Evolutionary conservation across 2,113 vertebrate species (phyloP), one percentile per base, ranked within the genome.

Genomic region (Hippopotamus amphibius): DNA sequence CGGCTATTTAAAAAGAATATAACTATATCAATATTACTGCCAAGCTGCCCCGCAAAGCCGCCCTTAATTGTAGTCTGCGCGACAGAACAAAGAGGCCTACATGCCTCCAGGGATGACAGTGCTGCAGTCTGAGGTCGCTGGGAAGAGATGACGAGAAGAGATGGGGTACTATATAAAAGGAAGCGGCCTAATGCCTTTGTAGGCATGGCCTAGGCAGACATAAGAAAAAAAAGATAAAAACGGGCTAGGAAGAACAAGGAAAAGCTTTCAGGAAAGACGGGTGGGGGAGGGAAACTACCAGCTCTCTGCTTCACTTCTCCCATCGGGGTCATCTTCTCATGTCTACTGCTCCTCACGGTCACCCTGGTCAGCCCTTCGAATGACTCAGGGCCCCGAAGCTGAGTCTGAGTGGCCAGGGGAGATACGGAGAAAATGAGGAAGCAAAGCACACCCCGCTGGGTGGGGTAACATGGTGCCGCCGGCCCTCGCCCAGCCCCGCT

Each of bases 51-150:
- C 46, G 59, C 43, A 81, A 43, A 72, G 13, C 48, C 10, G 28
- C 43, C 72, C n/a, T 55, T 33, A 59, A 76, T 4, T 3, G 68
- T 1, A 30, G 72, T 14, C 76, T 6, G 77, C 11, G 21, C 17
- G 8, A 63, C 48, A 79, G 93, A 97, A 97, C 96, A 97, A 97
- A 97, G 97, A 92, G 77, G 86, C 55, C 69, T 24, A 48, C 11
- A 26, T 2, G 81, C 24, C 82, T 53, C 69, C 37, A 14, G 46
- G 81, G 71, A 85, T 6, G 91, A 46, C 85, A 43, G 66, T 21
- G 97, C 92, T 19, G 97, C 96, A 95, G 72, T 61, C 41, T 33
- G 55, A 37, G 72, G 88, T 30, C 65, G 86, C 68, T 1, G 22
- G 33, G 19, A 71, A 65, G 12, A n/a, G 11, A 63, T 2, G 68